Percentiles rank a stretch among this genome's conserved stretches.
phyloP scores from a whole-genome alignment of 2,113 vertebrate species.

The Motacilla tschutschensis region DNA sequence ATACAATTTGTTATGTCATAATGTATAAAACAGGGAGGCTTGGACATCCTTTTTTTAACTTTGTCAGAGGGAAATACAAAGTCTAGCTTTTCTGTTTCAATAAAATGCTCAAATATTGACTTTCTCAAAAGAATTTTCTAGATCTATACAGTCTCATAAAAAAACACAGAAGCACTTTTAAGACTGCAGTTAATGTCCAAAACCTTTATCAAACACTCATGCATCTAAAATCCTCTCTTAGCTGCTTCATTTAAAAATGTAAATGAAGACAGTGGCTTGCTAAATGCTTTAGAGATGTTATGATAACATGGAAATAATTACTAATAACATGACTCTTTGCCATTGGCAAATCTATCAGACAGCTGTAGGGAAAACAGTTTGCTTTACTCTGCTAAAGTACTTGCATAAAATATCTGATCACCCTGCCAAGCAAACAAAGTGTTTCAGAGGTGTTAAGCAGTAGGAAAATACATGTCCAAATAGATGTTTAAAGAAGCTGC shows the following conservation, averaged over 20 bases:
- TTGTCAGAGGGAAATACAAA: background rate
- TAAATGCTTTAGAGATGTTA: background rate
- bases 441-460: background rate
- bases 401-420: background rate
- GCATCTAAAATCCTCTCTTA: background rate
- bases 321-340: background rate
- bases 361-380: background rate
- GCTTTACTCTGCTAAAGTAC: background rate
- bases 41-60: background rate
- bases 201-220: background rate
- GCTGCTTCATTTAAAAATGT: background rate
- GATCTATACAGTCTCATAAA: background rate
- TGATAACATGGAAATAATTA: background rate
- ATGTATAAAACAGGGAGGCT: background rate
- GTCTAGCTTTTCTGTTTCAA: background rate
- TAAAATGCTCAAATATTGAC: background rate
- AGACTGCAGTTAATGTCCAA: background rate
- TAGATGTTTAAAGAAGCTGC: background rate
- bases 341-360: background rate
- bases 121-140: background rate
- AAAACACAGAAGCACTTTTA: background rate
- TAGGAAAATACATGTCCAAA: background rate
- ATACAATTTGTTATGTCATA: background rate
- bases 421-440: background rate
- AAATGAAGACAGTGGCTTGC: background rate